Evolutionary conservation across 2,797 vertebrate genomes (phyloP).

Genomic region (Neoniphon sammara): DNA sequence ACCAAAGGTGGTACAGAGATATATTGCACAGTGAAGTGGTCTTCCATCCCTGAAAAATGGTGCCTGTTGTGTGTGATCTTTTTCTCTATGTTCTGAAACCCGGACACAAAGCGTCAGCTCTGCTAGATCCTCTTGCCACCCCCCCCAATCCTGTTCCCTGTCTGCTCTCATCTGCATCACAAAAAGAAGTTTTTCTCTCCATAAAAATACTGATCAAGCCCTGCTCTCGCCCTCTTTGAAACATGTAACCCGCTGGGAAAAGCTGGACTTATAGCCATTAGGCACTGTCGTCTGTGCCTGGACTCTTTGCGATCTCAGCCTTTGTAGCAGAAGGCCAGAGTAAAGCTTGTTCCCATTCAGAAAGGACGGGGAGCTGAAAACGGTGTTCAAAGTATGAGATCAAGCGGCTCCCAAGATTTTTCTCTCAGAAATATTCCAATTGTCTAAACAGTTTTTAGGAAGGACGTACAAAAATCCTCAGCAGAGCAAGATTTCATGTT

Average conservation of each 20-base stretch:
- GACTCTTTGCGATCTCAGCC: slow-evolving; percentile 50
- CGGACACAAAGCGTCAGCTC: slow-evolving; percentile 49
- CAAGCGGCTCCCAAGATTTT: slow-evolving; percentile 61
- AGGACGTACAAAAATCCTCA: slow-evolving; percentile 42
- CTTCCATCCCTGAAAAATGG: slow-evolving; percentile 2
- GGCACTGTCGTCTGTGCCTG: slow-evolving; percentile 59
- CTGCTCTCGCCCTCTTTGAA: slow-evolving; percentile 54
- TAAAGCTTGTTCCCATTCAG: slow-evolving; percentile 65
- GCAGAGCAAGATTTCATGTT: slow-evolving; percentile 45
- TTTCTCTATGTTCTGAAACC: slow-evolving; percentile 53
- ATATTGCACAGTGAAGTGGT: slow-evolving; percentile 4
- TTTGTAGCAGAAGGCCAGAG: slow-evolving; percentile 65
- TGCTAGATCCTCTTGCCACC: slow-evolving; percentile 40
- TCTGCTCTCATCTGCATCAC: slow-evolving; percentile 73
- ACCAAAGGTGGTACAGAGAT: slow-evolving; percentile 8
- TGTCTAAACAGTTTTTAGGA: slow-evolving; percentile 49
- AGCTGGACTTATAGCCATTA: slow-evolving; percentile 65
- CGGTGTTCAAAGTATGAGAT: slow-evolving; percentile 67
- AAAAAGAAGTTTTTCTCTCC: slow-evolving; percentile 58
- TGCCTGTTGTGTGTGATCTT: slow-evolving; percentile 27
- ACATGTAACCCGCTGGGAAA: slow-evolving; percentile 66
- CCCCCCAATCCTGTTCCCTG: slow-evolving; percentile 44
- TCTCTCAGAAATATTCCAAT: slow-evolving; percentile 52
- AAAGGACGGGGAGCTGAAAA: slow-evolving; percentile 46
- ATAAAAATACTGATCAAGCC: slow-evolving; percentile 63